Evolutionary conservation across 2,888 invertebrate genomes (phyloP), one percentile per base, ranked within the genome.

Genomic region (Blera fallax): DNA sequence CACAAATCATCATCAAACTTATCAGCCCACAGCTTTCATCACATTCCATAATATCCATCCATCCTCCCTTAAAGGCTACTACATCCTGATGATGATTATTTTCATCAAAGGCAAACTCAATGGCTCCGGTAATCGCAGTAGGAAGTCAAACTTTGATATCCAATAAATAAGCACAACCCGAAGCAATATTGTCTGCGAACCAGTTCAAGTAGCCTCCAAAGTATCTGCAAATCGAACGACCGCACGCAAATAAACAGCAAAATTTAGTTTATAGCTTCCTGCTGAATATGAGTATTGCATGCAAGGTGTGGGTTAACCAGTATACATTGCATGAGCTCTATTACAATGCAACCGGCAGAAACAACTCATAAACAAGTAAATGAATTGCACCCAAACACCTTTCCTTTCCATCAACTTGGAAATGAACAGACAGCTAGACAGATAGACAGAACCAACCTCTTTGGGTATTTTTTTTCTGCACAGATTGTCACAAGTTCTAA

Each of bases 401-500:
- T 72, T 65, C 54, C 76, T 60, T 72, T 64, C 77, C 58, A 58
- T 67, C 50, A 74, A 52, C 32, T 14, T 54, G 62, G 24, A 60
- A 16, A 58, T n/a, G 16, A 21, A 18, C 54, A 62, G 37, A 70
- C 54, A 37, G 21, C 72, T 29, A 62, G 54, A 56, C 34, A 54
- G 40, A 62, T 11, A 60, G 29, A 79, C 24, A 54, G 32, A 32
- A 50, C 16, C 48, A 56, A 27, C 50, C 29, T 27, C 10, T 29
- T 11, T 16, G 11, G 3, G 54, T 14, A 11, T 52, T 16, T 52
- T 62, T 43, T 40, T 34, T 32, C 11, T 24, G n/a, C 45, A 43
- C 37, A 60, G 77, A 77, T 72, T 78, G 78, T 81, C 80, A 70
- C 81, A 85, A 85, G 85, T 62, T 85, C 85, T 81, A 85, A 85